Base-by-base conservation (phyloP, 2,888 invertebrate species). In the Drepana falcataria region DNA sequence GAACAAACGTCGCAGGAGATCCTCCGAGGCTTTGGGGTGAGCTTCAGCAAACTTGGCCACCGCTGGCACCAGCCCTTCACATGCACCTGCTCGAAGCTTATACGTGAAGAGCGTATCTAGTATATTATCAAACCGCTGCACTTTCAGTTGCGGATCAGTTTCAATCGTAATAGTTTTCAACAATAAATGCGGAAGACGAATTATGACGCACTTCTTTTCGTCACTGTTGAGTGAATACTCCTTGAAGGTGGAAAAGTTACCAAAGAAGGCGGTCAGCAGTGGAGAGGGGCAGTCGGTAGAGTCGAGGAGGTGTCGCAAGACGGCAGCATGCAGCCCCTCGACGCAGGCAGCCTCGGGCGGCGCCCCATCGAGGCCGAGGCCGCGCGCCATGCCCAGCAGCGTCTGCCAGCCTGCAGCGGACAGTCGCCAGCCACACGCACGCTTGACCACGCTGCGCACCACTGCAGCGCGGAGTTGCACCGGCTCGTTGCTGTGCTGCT, bases 321-420 rank as follows among this genome's bases (percentile, higher is more conserved):
- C 64, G 2, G 78, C 79, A 1, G 80, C 77, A 51, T 87, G 87
- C 9, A 87, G 59, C 2, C 85, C 85, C 64, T 87, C 87, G 0
- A 35, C 47, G 55, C 83, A 87, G 0, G 70, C 55, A 0, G 73
- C 77, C 52, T 76, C 72, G 2, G 79, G 40, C 1, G 59, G 5
- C 2, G 51, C 56, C 0, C 87, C 87, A 54, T 86, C 81, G 3
- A 87, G 63, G 0, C 87, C 87, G 2, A 87, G 65, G 1, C 75
- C 80, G 41, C 71, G 71, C 0, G 73, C 80, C 54, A 83, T 84
- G 5, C 72, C 59, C 21, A 85, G 37, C 33, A 87, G 54, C 48
- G 69, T 49, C 3, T 65, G 60, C 88, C 88, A 88, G 3, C 64
- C 59, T 4, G 65, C 64, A 2, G 66, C 62, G 3, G 81, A 68